Base-by-base conservation (phyloP, 2,888 invertebrate species). In the Gymnocheta viridis region DNA sequence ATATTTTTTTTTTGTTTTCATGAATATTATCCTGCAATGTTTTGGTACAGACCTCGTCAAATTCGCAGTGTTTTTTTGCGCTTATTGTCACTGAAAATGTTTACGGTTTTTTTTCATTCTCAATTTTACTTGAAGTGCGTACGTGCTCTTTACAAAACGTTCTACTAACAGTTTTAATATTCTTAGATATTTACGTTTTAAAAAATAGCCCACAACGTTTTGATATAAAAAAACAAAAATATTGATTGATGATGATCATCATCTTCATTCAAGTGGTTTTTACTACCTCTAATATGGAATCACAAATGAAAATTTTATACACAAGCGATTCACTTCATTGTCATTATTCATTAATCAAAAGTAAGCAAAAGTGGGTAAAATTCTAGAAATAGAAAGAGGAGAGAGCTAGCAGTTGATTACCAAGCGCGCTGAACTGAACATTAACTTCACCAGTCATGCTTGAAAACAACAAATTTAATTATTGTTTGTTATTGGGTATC, bases 161-260 rank as follows among this genome's bases (percentile, higher is more conserved):
- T 54, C 41, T 80, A 60, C 22, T 56, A 58, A 58, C 35, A 64
- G 72, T 60, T 56, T 62, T 77, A 77, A 77, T 73, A 72, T 81
- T 79, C 72, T 72, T 84, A 60, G 60, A 58, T 51, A 27, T 78
- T 62, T 60, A 76, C n/a, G 54, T 44, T 51, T 24, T 58, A 24
- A 49, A 19, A 19, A 64, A 62, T 64, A 76, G 60, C 9, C 5
- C 35, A 24, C 12, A 76, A 64, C 24, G 5, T 54, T 17, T 24
- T 24, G 0, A 24, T 4, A 60, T 9, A 41, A 60, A 35, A 24
- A 56, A 41, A 72, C 24, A 47, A 54, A 27, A n/a, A 17, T 62
- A 73, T 67, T 83, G 80, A 80, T 83, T 80, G 80, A 67, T 66
- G 72, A 80, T 69, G 17, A 64, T 70, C 24, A 17, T 56, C 35